Evolutionary conservation across 1,140 invertebrate species (phyloP), one percentile per base, ranked within the genome.

Genomic region (Scylla paramamosain): DNA sequence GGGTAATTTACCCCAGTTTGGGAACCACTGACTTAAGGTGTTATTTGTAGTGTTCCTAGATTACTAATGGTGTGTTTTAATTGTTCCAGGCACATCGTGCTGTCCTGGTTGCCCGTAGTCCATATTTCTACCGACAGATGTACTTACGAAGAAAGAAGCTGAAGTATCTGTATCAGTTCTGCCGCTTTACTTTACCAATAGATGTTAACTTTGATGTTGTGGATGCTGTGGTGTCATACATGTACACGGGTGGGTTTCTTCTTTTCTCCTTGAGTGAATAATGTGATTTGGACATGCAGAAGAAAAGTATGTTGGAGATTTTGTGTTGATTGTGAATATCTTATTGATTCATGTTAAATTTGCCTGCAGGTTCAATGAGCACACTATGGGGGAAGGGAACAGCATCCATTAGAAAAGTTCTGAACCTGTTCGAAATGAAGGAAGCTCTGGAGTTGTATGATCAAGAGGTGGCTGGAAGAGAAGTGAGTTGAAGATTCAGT

Each of bases 91-190:
- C 96, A 4, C 96, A 96, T 28, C 93, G 96, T n/a, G 84, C 95
- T 67, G 93, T 96, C 28, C 92, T 96, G 52, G 96, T 96, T 28
- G 96, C 96, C n/a, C 92, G 95, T 16, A 96, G 96, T 87, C 93
- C 96, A 8, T 96, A 94, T 91, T 95, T 96, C 67, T 96, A 96
- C 84, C 95, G 95, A 90, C 95, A 96, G 82, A 91, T 96, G 91
- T 96, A 96, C 39, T 52, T 96, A 31, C 52, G 95, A 91, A 94
- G 96, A 20, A 96, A 95, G 87, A 95, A 94, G 46, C 90, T 94
- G 4, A 96, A 96, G 32, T 96, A 89, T 48, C 77, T 96, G 1
- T 93, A 96, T 87, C 94, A 96, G 91, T 96, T 96, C 45, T 95
- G 94, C 31, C 92, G 95, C 29, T 96, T 96, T 32, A 94, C 96